Evolutionary conservation across 2,113 vertebrate species (phyloP), one percentile per base, ranked within the genome.

Genomic region (Grammomys surdaster): DNA sequence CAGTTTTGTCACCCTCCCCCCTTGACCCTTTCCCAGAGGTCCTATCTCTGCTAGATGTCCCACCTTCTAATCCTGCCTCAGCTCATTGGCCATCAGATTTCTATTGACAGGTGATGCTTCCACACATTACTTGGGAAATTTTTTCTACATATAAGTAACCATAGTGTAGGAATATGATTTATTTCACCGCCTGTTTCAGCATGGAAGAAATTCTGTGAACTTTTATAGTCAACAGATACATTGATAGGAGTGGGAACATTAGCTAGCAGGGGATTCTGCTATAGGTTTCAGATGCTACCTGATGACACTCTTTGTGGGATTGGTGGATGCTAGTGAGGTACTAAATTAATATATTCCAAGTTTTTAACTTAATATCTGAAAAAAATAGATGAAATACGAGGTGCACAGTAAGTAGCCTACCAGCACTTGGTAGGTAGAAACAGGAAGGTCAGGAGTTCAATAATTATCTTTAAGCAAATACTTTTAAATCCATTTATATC

Each of bases 381-480:
- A 86, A 87, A 33, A 17, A 43, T 48, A 86, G 40, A 26, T 33
- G 60, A 65, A 17, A 69, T 20, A 51, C 48, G 46, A n/a, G 46
- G 31, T 87, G 31, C 22, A 14, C 10, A n/a, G 17, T 69, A 36
- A 67, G 65, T 33, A 48, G 17, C 43, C 22, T 22, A 7, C 22
- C 81, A 63, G 56, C n/a, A 43, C 13, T 63, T 84, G n/a, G 80
- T 60, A 40, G 56, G n/a, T 60, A 82, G 51, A 56, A 36, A 58
- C 58, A 84, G 81, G 10, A 26, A 63, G 7, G 4, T 43, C 81
- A 43, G 36, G 58, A 84, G 60, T 89, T 73, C 63, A 58, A 70
- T 33, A 31, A 67, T 80, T 93, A 67, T 81, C 70, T 93, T n/a
- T 69, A 95, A 87, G 60, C 75, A 26, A 82, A 84, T 72, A 75